phyloP scores from a whole-genome alignment of 1,140 invertebrate genomes.

The Anastrepha obliqua region DNA sequence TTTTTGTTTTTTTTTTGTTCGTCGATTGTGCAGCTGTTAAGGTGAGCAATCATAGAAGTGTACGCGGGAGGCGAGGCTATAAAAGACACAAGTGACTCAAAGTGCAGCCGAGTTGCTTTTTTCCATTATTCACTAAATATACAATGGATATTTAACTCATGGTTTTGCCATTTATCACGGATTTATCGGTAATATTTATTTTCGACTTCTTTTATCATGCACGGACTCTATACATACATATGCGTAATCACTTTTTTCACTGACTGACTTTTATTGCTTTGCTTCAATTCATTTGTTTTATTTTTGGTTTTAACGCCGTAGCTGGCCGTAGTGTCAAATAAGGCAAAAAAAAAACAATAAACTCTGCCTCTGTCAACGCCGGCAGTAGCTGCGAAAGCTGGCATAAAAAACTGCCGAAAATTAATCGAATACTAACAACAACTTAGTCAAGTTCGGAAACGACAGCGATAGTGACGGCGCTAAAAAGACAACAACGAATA shows the following conservation, averaged over 20 bases:
- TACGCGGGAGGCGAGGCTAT: not conserved
- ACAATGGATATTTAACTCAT: not conserved
- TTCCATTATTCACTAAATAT: not conserved
- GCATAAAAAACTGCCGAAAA: not conserved
- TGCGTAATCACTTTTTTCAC: too few relatives aligned
- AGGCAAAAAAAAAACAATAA: not conserved
- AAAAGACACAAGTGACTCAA: not conserved
- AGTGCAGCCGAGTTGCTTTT: not conserved
- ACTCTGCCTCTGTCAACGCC: not conserved
- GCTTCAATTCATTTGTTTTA: not conserved
- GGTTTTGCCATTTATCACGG: not conserved
- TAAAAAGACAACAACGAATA: conserved; percentile 15
- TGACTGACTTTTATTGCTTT: not conserved
- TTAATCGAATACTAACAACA: conserved; percentile 15
- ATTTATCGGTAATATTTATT: too few relatives aligned
- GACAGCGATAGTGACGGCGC: not conserved
- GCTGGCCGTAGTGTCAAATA: not conserved
- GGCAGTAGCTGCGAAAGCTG: not conserved
- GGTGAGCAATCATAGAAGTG: not conserved
- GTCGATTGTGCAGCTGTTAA: not conserved
- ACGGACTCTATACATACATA: too few relatives aligned
- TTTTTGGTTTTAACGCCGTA: not conserved
- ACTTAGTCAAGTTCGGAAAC: not conserved
- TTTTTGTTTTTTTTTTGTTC: not conserved
- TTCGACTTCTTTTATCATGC: too few relatives aligned